Evolutionary conservation across 2,888 invertebrate genomes (phyloP).

Genomic region (Amphipyra berbera): DNA sequence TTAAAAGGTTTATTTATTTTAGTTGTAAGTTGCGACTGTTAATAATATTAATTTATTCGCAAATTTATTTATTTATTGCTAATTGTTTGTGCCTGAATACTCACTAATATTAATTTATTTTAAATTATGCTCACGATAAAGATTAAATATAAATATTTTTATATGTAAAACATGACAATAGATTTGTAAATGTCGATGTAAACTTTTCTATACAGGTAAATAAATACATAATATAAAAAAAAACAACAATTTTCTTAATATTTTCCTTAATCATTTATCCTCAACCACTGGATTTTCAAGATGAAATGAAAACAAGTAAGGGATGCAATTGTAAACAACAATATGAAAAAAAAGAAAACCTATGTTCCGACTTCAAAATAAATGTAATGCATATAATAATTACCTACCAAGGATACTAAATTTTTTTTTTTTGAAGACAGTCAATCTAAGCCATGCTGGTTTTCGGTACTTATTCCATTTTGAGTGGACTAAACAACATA

Average conservation of each 20-base stretch:
- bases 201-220: slow-evolving; percentile 31
- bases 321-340: too few species aligned
- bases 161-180: slow-evolving; percentile 27
- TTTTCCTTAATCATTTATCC: too few species aligned
- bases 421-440: too few species aligned
- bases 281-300: too few species aligned
- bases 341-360: too few species aligned
- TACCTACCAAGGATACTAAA: too few species aligned
- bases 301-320: too few species aligned
- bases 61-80: slow-evolving; percentile 44
- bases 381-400: too few species aligned
- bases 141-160: slow-evolving; percentile 12
- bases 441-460: too few species aligned
- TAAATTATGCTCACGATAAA: slow-evolving; percentile 20
- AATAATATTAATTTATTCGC: slow-evolving; percentile 38
- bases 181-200: slow-evolving; percentile 23
- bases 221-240: slow-evolving; percentile 20
- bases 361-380: too few species aligned
- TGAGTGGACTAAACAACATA: too few species aligned
- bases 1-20: slow-evolving; percentile 75
- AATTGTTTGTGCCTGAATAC: slow-evolving; percentile 71
- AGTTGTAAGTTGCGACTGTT: slow-evolving; percentile 52
- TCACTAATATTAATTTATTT: slow-evolving; percentile 56
- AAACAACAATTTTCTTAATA: background rate
- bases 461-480: too few species aligned